Base-by-base conservation (phyloP, 2,113 vertebrate species). In the Hiodon alosoides region DNA sequence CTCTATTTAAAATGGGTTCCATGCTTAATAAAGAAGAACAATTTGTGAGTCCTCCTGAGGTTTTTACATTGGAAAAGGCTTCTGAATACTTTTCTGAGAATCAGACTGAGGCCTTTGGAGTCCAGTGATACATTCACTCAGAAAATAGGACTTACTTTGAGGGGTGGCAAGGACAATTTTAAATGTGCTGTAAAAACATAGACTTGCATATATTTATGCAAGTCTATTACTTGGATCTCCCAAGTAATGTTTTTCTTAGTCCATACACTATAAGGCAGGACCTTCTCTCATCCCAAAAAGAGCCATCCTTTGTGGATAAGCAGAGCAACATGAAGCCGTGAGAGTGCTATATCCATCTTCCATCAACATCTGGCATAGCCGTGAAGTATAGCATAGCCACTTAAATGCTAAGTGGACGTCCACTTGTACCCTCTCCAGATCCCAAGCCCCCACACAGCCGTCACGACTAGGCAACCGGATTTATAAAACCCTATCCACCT, bases 371-470 rank as follows among this genome's bases (percentile, higher is more conserved):
- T 89, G 83, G 76, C 85, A 84, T 74, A 85, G 79, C 74, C 81
- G 72, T 80, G 79, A 84, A 81, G 80, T 67, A 69, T 72, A 76
- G 76, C 70, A 75, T 77, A 81, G 81, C 75, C 87, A 87, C 88
- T 89, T 88, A 80, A 84, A 74, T 2, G 52, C 78, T 84, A 87
- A 91, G 89, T 91, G 88, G 85, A 86, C 80, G 51, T 65, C 74
- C 87, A 84, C 86, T 86, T 86, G 77, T 83, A 82, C 47, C 75
- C 83, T 66, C 71, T 72, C 50, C 62, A 11, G n/a, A 81, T 79
- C 72, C 81, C 81, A 6, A 7, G 76, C 51, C 74, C 48, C 79
- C 81, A 69, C 52, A 53, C 31, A 60, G 64, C 61, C 47, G 61
- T 60, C 31, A 57, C 48, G 50, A 55, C 65, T 66, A 52, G 64